Conservation (phyloP, 2,113 vertebrate genomes). For the Crypturellus undulatus region DNA sequence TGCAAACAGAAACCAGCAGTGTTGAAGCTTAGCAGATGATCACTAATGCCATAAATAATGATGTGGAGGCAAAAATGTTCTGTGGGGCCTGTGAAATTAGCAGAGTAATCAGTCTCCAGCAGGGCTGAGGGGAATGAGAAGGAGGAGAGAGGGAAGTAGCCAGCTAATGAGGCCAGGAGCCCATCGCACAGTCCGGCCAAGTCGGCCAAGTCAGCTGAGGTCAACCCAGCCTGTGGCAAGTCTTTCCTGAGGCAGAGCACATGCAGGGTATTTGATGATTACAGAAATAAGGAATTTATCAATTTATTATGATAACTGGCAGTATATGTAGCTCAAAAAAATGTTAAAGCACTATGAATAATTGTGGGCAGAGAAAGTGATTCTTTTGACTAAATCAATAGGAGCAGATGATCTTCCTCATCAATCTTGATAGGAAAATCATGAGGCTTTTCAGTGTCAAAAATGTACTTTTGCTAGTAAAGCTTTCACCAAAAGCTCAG, state of each 20-base stretch:
- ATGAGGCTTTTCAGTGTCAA: background rate
- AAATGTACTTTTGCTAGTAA: background rate
- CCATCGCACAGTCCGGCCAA: background rate
- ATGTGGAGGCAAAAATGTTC: background rate
- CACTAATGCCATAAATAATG: background rate
- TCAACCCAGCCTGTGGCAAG: background rate
- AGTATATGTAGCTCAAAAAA: background rate
- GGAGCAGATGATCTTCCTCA: background rate
- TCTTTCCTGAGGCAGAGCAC: background rate
- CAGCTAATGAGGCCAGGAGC: constrained; percentile 1
- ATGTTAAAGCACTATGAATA: background rate
- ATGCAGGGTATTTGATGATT: background rate
- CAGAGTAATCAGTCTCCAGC: constrained; percentile 30
- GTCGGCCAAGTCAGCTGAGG: background rate
- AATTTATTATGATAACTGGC: background rate
- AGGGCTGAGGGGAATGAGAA: background rate
- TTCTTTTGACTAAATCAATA: constrained; percentile 27
- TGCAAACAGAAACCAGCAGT: background rate
- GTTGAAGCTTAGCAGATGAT: constrained; percentile 38
- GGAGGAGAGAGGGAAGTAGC: background rate
- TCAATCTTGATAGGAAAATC: constrained; percentile 28
- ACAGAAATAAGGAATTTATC: background rate
- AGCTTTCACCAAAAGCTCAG: constrained; percentile 24
- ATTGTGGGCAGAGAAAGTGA: background rate
- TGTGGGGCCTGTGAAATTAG: constrained; percentile 27